These are phyloP conservation scores for Mesocentrotus franciscanus DNA, from an alignment of 53 echinoderm and acorn worm species.

Conservation along the genomic window DNA sequence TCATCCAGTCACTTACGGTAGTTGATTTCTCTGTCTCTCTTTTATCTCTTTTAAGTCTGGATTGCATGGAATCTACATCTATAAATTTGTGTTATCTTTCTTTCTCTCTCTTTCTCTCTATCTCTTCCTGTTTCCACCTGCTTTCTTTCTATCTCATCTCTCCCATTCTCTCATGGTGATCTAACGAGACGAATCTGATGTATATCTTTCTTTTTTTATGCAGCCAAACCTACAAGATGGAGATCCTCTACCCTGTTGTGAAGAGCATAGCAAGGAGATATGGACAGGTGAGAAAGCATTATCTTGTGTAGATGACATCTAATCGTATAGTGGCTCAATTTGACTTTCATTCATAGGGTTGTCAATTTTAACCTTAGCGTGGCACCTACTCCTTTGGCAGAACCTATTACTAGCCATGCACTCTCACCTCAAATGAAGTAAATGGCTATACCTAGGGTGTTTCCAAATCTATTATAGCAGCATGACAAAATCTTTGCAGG, in stretches of 20 bases:
- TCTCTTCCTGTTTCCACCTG: not conserved
- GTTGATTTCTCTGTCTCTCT: not conserved
- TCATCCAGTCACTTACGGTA: too few relatives aligned
- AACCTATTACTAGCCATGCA: not conserved
- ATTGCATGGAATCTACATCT: not conserved
- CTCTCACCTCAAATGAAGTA: not conserved
- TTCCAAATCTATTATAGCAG: not conserved
- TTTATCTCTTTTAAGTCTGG: too few relatives aligned
- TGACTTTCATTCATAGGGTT: not conserved
- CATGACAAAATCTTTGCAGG: too few relatives aligned
- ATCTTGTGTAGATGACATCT: too few relatives aligned
- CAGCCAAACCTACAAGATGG: conserved; percentile 93
- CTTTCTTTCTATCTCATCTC: not conserved
- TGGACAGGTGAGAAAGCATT: conserved; percentile 79
- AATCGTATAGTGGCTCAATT: not conserved
- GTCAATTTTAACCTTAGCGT: not conserved
- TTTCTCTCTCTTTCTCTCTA: not conserved
- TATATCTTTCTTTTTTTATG: conserved; percentile 31
- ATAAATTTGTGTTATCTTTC: not conserved
- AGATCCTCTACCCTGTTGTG: conserved; percentile 94
- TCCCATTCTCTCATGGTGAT: not conserved
- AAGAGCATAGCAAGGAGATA: conserved; percentile 94
- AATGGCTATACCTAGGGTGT: not conserved
- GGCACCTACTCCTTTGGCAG: not conserved
- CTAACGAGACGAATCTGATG: not conserved